Base-by-base conservation (phyloP, 2,888 invertebrate genomes). In the Dynastes hyllus region DNA sequence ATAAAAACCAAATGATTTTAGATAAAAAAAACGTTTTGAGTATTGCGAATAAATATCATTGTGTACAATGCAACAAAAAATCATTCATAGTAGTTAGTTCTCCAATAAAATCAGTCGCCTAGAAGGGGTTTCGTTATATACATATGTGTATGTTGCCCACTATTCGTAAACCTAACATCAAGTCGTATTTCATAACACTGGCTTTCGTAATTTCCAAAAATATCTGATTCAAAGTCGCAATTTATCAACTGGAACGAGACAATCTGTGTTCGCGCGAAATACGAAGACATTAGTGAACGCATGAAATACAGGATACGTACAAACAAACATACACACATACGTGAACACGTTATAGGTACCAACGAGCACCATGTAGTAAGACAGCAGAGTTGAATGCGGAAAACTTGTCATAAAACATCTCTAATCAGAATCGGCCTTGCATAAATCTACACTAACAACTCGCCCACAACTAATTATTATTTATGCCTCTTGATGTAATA, bases 381-480 rank as follows among this genome's bases (percentile, higher is more conserved):
- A 77, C 53, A 77, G 66, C 16, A 77, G 22, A 67, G 45, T 29
- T 55, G 53, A 77, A 67, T 51, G 27, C 16, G 55, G 67, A 76
- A 63, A 76, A 69, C 61, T 67, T 58, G 78, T 79, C 79, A 79
- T 80, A 81, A 80, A 78, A 69, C 73, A 78, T 78, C 63, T 63
- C 67, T 80, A 80, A 81, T 81, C 80, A 79, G 79, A 66, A 80
- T 79, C 65, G 80, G 79, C 78, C 80, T 81, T 80, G 78, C 81
- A 81, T 80, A 81, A 80, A 80, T 81, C 78, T 66, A 76, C 51
- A 75, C 81, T 80, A 81, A 80, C 81, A 75, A 80, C 79, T 80
- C 81, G 81, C 81, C 81, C 77, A 81, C 81, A 77, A 81, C 81
- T 80, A 81, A 81, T 80, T 81, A 80, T 80, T 81, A 81, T 81